A percentile compares a stretch with the other conserved stretches of the same genome.
These are phyloP conservation scores for Sylvilagus floridanus DNA, from an alignment of 2,797 vertebrate genomes.

Conservation along the genomic window DNA sequence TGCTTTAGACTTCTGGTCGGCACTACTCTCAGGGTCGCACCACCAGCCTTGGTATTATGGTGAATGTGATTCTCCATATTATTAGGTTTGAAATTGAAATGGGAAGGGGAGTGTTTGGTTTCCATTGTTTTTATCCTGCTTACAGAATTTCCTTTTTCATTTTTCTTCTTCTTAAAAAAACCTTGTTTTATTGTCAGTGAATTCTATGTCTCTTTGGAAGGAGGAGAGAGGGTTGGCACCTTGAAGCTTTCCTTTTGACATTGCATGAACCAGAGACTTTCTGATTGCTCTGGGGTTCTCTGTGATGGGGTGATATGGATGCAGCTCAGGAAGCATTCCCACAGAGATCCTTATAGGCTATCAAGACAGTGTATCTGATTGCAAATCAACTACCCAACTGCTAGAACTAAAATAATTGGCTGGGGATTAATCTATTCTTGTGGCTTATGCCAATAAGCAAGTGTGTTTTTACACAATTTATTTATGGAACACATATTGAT, in stretches of 20 bases:
- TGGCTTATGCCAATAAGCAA: constrained; percentile 80
- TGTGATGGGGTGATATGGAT: constrained; percentile 73
- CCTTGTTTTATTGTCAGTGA: constrained; percentile 73
- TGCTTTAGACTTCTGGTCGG: too few relatives aligned
- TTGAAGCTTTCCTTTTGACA: constrained; percentile 75
- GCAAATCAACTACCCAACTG: constrained; percentile 80
- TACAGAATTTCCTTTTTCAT: constrained; percentile 64
- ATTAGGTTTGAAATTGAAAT: neutral
- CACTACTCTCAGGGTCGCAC: neutral
- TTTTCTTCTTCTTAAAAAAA: neutral
- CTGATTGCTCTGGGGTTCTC: constrained; percentile 5
- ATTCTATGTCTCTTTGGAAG: constrained; percentile 69
- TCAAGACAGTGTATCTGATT: constrained; percentile 75
- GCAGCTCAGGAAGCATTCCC: constrained; percentile 74
- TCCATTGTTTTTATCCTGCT: neutral
- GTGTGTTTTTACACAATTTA: constrained; percentile 86
- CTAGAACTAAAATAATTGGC: constrained; percentile 78
- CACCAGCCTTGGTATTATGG: neutral
- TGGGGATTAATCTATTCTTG: constrained; percentile 82
- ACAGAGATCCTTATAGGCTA: constrained; percentile 71
- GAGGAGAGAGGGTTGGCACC: constrained; percentile 60
- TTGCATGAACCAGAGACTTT: constrained; percentile 52
- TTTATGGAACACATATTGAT: constrained; percentile 86
- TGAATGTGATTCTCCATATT: neutral
- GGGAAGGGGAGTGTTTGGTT: constrained; percentile 21